Evolutionary conservation across 2,888 invertebrate genomes (phyloP).

Genomic region (Osmoderma eremita): DNA sequence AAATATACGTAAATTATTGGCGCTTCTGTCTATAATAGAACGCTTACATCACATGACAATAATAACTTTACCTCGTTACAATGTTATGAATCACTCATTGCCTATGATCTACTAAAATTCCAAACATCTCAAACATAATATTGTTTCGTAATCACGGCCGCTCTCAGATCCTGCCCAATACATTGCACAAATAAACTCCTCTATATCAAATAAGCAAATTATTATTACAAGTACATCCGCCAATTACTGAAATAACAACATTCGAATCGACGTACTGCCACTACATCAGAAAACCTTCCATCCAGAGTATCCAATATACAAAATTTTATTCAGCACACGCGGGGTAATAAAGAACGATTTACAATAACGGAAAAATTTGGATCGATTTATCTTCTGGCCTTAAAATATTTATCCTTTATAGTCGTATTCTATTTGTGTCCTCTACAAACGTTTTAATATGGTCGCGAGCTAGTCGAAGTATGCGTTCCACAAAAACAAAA

Average conservation of each 20-base stretch:
- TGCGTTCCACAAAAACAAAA: not conserved
- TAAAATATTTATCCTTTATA: conserved; percentile 35
- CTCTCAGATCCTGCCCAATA: not conserved
- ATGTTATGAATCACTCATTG: not conserved
- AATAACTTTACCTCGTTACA: not conserved
- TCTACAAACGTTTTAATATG: not conserved
- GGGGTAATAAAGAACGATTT: conserved; percentile 27
- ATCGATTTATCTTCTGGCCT: conserved; percentile 29
- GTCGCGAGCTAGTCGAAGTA: not conserved
- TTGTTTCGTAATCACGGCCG: conserved; percentile 5
- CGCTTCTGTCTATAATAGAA: too few relatives aligned
- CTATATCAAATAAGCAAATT: conserved; percentile 34
- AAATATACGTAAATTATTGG: too few relatives aligned
- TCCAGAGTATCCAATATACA: conserved; percentile 19
- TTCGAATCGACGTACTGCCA: not conserved
- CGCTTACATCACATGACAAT: too few relatives aligned
- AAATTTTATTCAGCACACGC: conserved; percentile 26
- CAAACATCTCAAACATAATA: conserved; percentile 1
- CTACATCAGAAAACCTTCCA: conserved; percentile 14
- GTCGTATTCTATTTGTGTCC: conserved; percentile 16
- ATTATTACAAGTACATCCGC: conserved; percentile 31
- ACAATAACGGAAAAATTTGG: conserved; percentile 27
- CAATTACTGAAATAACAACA: conserved; percentile 28
- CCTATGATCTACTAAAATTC: conserved; percentile 2
- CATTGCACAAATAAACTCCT: conserved; percentile 14